phyloP scores from a whole-genome alignment of 2,888 invertebrate genomes.

The Lithophane ornitopus region DNA sequence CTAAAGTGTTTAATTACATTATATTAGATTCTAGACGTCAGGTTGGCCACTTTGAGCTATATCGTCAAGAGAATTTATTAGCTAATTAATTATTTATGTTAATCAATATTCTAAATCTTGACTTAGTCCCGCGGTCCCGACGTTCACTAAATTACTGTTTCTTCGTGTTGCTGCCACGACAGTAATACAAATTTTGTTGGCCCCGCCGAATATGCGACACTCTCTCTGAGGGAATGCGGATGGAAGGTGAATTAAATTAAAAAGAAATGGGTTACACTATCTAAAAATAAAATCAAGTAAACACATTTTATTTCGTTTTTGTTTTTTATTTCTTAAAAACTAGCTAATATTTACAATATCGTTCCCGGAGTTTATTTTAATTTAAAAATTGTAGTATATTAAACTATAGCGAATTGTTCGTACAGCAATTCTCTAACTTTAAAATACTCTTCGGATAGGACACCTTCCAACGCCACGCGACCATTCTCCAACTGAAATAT shows the following conservation, averaged over 20 bases:
- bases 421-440: conserved; percentile 97
- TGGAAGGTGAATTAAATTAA: too few species aligned
- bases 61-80: background rate
- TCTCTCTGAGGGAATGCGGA: too few species aligned
- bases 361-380: background rate
- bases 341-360: conserved; percentile 39
- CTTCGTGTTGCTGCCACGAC: too few species aligned
- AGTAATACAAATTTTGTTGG: too few species aligned
- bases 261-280: too few species aligned
- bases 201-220: too few species aligned
- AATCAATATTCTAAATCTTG: background rate
- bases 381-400: conserved; percentile 60
- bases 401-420: conserved; percentile 99
- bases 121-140: background rate
- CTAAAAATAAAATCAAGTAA: background rate
- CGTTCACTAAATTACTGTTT: background rate
- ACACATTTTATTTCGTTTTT: background rate
- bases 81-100: background rate
- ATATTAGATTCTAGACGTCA: background rate
- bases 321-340: conserved; percentile 40
- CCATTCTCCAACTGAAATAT: conserved; percentile 95
- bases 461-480: conserved; percentile 97
- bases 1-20: too few species aligned
- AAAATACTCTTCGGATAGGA: conserved; percentile 98
- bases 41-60: background rate